Evolutionary conservation across 2,888 invertebrate species (phyloP), one percentile per base, ranked within the genome.

Genomic region (Caenorhabditis uteleia): DNA sequence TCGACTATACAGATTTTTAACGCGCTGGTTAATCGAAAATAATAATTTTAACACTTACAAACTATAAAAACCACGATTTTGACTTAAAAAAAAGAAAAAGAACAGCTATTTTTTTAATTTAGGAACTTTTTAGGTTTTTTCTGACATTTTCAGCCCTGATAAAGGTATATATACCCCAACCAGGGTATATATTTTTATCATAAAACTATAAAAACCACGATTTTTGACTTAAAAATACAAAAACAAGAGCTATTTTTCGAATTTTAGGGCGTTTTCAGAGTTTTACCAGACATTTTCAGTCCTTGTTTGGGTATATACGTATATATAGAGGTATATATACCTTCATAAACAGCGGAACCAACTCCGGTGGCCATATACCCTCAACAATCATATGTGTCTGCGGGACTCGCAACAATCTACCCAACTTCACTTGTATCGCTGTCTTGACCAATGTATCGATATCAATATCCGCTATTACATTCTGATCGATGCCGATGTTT

Each of bases 341-440:
- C 57, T 78, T 79, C 58, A 79, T 71, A 46, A 79, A 79, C 5
- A 79, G 53, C n/a, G 79, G 79, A 10, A 79, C 79, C 36, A 79
- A 55, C 44, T 77, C 79, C 10, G 79, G 79, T 14, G 79, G 79
- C 79, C 75, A 75, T 18, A 75, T 75, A 8, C 75, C 81, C 39
- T 81, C 81, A 14, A 81, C 69, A 42, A 82, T 74, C 61, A 71
- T 73, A 56, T 80, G 77, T 16, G 69, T 74, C 47, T 81, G 81
- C 8, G 80, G 79, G 7, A 81, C 77, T 21, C 72, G 64, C 6
- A 62, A 64, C 20, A 81, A 68, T 27, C 77, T 75, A 7, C 81
- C 81, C 42, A 78, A 61, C 40, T 81, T 81, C 50, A 81, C 81
- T 51, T 74, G 74, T 43, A 81, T 80, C n/a, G 81, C 81, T 25